Evolutionary conservation across 2,888 invertebrate species (phyloP), one percentile per base, ranked within the genome.

Genomic region (Drosophila subquinaria): DNA sequence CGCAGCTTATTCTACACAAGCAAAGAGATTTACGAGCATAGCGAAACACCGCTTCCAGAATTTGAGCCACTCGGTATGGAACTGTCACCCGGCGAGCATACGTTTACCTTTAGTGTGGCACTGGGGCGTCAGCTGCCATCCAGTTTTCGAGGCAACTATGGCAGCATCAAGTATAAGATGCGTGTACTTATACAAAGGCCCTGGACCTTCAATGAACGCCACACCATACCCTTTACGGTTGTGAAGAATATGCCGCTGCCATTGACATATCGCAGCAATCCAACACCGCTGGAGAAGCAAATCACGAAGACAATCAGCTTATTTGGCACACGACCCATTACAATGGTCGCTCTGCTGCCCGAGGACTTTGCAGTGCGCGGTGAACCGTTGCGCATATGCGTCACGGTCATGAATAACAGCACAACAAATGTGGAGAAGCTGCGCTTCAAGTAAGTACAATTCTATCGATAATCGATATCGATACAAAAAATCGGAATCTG

Each of bases 121-220:
- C 82, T 93, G 35, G 89, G 91, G 17, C 77, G 81, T 11, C 82
- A 90, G 76, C 69, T 93, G 27, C 93, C 93, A 5, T 93, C 93
- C 9, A 92, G 90, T 47, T 93, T 93, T 43, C 87, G 90, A 50
- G 93, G 93, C 15, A 90, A 81, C 42, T 86, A 92, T 51, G 93
- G 93, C 50, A 91, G 91, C 47, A 93, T 93, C 30, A 93, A 93
- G 76, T 93, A 93, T 70, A 92, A 93, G 74, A 85, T 93, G 60
- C 92, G 92, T 27, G 79, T 93, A 43, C 83, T 91, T 10, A 92
- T 93, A 27, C 93, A 93, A 74, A 86, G 91, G n/a, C 91, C 93
- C 20, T 93, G 93, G 93, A 91, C 91, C 9, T 93, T 93, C 47
- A 92, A 92, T 55, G 92, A 93, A 60, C 92, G 91, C 30, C 92